Conservation (phyloP, 2,888 invertebrate species). For the Hetaerina titia region DNA sequence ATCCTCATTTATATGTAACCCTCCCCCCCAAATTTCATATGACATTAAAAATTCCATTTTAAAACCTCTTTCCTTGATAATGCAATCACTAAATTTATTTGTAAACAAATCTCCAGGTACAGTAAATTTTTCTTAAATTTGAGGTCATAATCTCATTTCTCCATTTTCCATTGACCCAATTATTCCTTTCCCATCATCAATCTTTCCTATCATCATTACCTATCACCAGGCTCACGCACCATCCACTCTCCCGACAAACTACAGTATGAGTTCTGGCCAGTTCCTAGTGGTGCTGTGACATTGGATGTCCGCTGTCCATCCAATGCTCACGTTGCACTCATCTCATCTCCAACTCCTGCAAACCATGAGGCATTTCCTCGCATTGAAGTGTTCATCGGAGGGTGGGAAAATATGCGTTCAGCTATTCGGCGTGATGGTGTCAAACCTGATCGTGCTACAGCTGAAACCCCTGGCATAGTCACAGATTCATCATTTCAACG, state of each 20-base stretch:
- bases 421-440: constrained; percentile 83
- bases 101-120: no score
- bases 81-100: not conserved
- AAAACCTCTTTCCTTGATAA: not conserved
- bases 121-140: not conserved
- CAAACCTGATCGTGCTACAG: constrained; percentile 83
- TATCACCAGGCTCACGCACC: constrained; percentile 78
- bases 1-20: no score
- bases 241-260: constrained; percentile 80
- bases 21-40: no score
- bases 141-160: not conserved
- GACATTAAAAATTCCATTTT: not conserved
- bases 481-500: constrained; percentile 76
- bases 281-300: constrained; percentile 75
- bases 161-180: not conserved
- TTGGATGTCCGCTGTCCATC: constrained; percentile 80
- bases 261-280: constrained; percentile 81
- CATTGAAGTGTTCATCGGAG: constrained; percentile 82
- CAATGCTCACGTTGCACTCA: constrained; percentile 83
- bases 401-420: constrained; percentile 84
- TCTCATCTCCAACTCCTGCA: constrained; percentile 72
- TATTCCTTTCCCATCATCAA: not conserved
- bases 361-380: constrained; percentile 48
- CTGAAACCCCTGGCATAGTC: constrained; percentile 86
- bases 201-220: constrained; percentile 13